Conservation (phyloP, 2,888 invertebrate genomes). For the Koerneria pararmatus region DNA sequence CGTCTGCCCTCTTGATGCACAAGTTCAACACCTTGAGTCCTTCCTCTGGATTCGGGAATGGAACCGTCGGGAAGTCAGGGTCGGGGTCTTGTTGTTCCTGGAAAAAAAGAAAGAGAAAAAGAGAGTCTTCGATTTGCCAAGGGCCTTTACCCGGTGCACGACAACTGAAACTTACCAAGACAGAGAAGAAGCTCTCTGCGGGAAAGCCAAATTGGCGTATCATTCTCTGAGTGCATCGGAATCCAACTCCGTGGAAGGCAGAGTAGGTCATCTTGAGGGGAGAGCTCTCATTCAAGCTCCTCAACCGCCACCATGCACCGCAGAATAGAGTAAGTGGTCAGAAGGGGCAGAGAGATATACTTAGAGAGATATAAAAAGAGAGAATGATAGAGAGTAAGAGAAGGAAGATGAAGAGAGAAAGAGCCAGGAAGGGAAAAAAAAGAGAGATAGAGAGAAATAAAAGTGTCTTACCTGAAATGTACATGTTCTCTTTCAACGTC, state of each 20-base stretch:
- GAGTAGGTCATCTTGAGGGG: slow-evolving; percentile 78
- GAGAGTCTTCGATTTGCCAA: too few species aligned
- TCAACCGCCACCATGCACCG: slow-evolving; percentile 24
- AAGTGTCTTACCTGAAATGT: slow-evolving; percentile 6
- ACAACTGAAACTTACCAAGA: slow-evolving; percentile 40
- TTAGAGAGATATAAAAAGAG: too few species aligned
- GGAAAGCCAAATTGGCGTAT: slow-evolving; percentile 74
- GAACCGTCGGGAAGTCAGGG: slow-evolving; percentile 94
- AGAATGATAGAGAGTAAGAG: too few species aligned
- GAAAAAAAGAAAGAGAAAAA: slow-evolving; percentile 39
- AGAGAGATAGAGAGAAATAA: too few species aligned
- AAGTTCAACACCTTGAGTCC: slow-evolving; percentile 68
- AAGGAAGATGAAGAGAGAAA: too few species aligned
- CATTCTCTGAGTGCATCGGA: slow-evolving; percentile 73
- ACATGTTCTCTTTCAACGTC: slow-evolving; percentile 55
- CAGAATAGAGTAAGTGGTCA: too few species aligned
- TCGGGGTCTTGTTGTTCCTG: slow-evolving; percentile 75
- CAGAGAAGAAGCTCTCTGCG: slow-evolving; percentile 58
- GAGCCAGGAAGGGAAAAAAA: too few species aligned
- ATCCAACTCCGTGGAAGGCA: slow-evolving; percentile 96
- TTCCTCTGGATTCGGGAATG: slow-evolving; percentile 97
- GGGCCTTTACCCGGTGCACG: too few species aligned
- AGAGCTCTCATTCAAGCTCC: slow-evolving; percentile 51
- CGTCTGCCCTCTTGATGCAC: slow-evolving; percentile 75
- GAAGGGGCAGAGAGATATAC: too few species aligned